phyloP scores from a whole-genome alignment of 2,797 vertebrate genomes.

The Kryptolebias ocellatus region DNA sequence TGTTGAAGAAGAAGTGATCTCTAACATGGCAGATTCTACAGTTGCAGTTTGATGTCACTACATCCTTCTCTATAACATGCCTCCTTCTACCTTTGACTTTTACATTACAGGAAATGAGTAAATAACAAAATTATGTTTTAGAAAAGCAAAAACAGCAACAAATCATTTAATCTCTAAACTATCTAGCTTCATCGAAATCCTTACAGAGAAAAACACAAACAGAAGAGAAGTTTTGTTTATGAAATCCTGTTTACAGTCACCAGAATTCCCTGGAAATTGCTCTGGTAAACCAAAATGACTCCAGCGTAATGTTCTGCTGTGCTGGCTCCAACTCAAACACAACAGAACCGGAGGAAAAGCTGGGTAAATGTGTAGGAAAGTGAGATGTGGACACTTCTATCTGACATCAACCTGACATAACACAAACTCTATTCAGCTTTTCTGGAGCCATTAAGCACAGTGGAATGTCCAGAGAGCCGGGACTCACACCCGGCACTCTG shows the following conservation, averaged over 20 bases:
- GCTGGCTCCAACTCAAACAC: slow-evolving; percentile 46
- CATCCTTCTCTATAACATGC: background rate
- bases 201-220: slow-evolving; percentile 2
- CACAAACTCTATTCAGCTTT: slow-evolving; percentile 69
- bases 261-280: slow-evolving; percentile 13
- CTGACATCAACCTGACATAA: slow-evolving; percentile 64
- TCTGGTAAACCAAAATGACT: slow-evolving; percentile 1
- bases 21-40: background rate
- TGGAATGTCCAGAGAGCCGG: slow-evolving; percentile 71
- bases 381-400: slow-evolving; percentile 51
- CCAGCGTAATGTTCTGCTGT: background rate
- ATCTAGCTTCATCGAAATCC: background rate
- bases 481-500: slow-evolving; percentile 60
- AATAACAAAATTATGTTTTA: background rate
- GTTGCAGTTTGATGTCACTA: background rate
- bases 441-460: slow-evolving; percentile 67
- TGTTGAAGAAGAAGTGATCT: too few species aligned
- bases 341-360: slow-evolving; percentile 57
- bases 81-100: too few species aligned
- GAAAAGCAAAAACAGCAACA: accelerated
- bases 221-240: slow-evolving; percentile 5
- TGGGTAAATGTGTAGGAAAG: slow-evolving; percentile 62
- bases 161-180: background rate
- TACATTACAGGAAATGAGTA: background rate
- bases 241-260: slow-evolving; percentile 15